phyloP scores from a whole-genome alignment of 2,113 vertebrate genomes.

The Nothoprocta pentlandii region DNA sequence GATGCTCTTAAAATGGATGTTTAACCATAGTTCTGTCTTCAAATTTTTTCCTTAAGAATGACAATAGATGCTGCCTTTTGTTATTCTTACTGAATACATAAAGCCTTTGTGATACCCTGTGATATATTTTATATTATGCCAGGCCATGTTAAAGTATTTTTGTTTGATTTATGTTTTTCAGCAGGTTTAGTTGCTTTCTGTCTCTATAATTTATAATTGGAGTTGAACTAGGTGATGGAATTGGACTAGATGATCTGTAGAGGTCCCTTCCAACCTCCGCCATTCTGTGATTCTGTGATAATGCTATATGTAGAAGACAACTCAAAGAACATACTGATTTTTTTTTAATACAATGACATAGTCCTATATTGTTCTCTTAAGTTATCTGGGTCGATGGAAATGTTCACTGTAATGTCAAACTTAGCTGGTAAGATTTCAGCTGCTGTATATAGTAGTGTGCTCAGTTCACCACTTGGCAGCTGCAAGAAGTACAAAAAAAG shows the following conservation, averaged over 20 bases:
- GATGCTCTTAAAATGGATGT: not conserved
- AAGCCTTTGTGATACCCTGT: rapidly evolving
- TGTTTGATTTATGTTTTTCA: not conserved
- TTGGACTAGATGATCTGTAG: too few species aligned
- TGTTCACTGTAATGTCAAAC: not conserved
- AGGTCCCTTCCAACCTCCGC: too few species aligned
- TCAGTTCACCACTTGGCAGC: constrained; percentile 44
- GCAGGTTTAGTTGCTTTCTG: not conserved
- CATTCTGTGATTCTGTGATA: too few species aligned
- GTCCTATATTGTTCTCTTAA: not conserved
- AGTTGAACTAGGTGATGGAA: too few species aligned
- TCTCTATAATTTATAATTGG: not conserved
- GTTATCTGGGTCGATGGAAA: not conserved
- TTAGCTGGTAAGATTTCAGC: not conserved
- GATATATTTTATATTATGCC: not conserved
- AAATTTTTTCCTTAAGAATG: not conserved
- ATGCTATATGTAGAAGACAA: not conserved
- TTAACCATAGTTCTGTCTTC: not conserved
- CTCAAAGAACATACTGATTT: not conserved
- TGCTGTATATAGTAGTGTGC: not conserved
- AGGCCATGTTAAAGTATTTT: not conserved
- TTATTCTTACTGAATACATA: not conserved
- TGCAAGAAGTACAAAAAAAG: not conserved
- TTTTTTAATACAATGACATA: not conserved
- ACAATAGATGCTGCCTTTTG: not conserved